A percentile compares a stretch with the other conserved stretches of the same genome.
Evolutionary conservation across 2,888 invertebrate genomes (phyloP).

Genomic region (Apoda limacodes): DNA sequence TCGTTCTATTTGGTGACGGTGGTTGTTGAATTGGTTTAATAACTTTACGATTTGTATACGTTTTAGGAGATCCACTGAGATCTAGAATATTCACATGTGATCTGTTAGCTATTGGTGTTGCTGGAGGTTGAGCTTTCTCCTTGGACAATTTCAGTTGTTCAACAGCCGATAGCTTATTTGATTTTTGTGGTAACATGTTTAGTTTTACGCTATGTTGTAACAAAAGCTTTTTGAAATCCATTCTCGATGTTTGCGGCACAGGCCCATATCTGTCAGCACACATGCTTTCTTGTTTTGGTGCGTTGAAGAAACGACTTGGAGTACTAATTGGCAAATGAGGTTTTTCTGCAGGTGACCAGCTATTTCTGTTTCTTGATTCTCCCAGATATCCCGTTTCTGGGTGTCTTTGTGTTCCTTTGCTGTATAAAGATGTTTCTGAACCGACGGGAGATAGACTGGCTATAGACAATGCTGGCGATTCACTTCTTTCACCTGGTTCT

Average conservation of each 20-base stretch:
- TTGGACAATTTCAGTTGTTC: slow-evolving; percentile 80
- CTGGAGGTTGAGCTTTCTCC: slow-evolving; percentile 53
- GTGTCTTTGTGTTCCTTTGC: slow-evolving; percentile 51
- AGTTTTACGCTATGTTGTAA: slow-evolving; percentile 80
- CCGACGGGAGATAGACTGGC: slow-evolving; percentile 62
- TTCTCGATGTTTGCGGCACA: slow-evolving; percentile 78
- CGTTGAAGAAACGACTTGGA: slow-evolving; percentile 24
- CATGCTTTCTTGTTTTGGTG: slow-evolving; percentile 47
- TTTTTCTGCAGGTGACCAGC: slow-evolving; percentile 73
- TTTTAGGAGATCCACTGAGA: slow-evolving; percentile 78
- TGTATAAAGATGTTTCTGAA: slow-evolving; percentile 57
- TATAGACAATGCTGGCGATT: slow-evolving; percentile 55
- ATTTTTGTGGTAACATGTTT: slow-evolving; percentile 67
- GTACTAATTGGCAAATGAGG: slow-evolving; percentile 35
- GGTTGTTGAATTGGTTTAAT: slow-evolving; percentile 60
- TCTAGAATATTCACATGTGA: slow-evolving; percentile 75
- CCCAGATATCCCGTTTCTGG: slow-evolving; percentile 74
- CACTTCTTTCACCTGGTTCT: slow-evolving; percentile 59
- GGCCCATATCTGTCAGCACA: slow-evolving; percentile 76
- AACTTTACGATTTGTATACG: slow-evolving; percentile 73
- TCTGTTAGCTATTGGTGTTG: slow-evolving; percentile 38
- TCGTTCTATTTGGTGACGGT: slow-evolving; percentile 67
- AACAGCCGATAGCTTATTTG: slow-evolving; percentile 79
- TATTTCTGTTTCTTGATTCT: slow-evolving; percentile 69
- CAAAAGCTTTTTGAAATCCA: slow-evolving; percentile 86